Evolutionary conservation across 2,888 invertebrate species (phyloP), one percentile per base, ranked within the genome.

Genomic region (Pseudolycoriella hygida): DNA sequence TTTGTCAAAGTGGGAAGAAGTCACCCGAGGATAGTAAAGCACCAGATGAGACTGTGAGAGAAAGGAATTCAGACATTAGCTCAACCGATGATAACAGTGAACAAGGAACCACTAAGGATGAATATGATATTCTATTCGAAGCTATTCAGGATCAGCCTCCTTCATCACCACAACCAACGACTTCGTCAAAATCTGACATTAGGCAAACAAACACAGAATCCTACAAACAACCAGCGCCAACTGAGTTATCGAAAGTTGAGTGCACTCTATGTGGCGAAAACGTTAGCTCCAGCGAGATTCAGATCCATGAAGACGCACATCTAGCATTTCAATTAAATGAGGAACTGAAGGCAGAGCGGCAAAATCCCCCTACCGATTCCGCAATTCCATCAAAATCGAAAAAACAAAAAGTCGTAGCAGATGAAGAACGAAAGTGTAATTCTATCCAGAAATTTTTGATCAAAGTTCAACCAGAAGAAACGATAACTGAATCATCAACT

Each of bases 151-250:
- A n/a, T n/a, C n/a, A 41, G n/a, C 25, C 12, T 17, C 31, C 42
- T 5, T 11, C 3, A 3, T 20, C 34, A 8, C 34, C 19, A 18
- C 17, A 17, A n/a, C 19, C 42, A 17, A 31, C 42, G 6, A 42
- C 30, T 17, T 42, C 42, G 1, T 12, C 30, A 2, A 37, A 43
- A 20, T 17, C 18, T 12, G 32, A 46, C 47, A 38, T 52, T 37
- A 42, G 39, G 30, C 40, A 41, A 18, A 46, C 45, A 2, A 64
- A 64, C 48, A 61, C 54, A 0, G 64, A 64, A 47, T 59, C 54
- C 20, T 57, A 59, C 1, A 31, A 48, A 5, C 48, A 49, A 1
- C 58, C 60, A 1, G 54, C 57, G 30, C 25, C 56, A 2, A 52
- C 47, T 0, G 45, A 53, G n/a, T 54, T 57, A 30, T 50, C 57